Evolutionary conservation across 2,113 vertebrate species (phyloP).

Genomic region (Desmodus rotundus): DNA sequence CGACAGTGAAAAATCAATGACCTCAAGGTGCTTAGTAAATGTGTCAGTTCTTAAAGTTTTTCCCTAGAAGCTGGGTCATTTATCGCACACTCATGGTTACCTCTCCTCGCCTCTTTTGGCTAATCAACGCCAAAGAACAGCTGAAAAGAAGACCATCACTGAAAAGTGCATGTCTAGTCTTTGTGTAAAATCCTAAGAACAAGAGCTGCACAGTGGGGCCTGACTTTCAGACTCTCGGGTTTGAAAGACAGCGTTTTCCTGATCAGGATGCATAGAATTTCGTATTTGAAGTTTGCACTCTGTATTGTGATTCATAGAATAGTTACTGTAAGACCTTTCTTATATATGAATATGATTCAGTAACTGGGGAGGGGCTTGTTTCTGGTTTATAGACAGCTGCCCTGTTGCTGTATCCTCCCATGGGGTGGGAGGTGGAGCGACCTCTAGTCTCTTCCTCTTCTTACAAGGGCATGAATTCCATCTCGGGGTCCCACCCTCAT

Average conservation of each 20-base stretch:
- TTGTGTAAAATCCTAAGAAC: background rate
- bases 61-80: conserved; percentile 2
- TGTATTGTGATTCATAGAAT: background rate
- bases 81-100: background rate
- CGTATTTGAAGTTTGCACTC: background rate
- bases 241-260: background rate
- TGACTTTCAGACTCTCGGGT: background rate
- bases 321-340: background rate
- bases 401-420: background rate
- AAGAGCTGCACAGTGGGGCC: background rate
- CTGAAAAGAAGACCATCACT: background rate
- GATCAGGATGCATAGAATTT: background rate
- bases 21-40: background rate
- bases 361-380: background rate
- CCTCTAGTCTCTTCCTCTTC: background rate
- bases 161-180: background rate
- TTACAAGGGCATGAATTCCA: background rate
- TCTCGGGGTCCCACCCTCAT: background rate
- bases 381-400: background rate
- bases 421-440: background rate
- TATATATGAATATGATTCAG: background rate
- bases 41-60: conserved; percentile 37
- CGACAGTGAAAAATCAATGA: conserved; percentile 28
- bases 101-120: background rate
- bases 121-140: background rate